Evolutionary conservation across 23 tunicate species (phyloP), one percentile per base, ranked within the genome.

Genomic region (Trididemnum clinides): DNA sequence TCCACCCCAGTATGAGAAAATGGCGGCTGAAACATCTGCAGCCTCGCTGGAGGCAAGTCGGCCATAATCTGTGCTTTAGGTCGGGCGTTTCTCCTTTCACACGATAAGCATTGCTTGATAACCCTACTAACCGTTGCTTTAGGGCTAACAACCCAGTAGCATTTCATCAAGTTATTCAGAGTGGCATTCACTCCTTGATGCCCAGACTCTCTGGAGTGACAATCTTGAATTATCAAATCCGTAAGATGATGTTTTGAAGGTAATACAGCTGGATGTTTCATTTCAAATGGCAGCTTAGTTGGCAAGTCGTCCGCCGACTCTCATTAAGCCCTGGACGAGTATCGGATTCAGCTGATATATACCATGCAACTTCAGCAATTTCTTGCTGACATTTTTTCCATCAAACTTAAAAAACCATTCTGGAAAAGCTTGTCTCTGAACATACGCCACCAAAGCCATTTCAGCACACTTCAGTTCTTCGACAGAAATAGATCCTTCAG

Each of bases 231-330:
- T 25, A 74, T 39, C 25, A 74, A 28, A 10, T 6, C 58, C 2
- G 80, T 74, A 5, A 74, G 29, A 22, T 35, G 58, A 36, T 74
- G 57, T 2, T 34, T 26, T 2, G 7, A 18, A 18, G 80, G 80
- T 3, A 74, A 6, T 2, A 74, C 31, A 34, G 22, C 59, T 18
- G 80, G 80, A 74, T 74, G 80, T 36, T 36, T 74, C 4, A 22
- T 27, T 35, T 74, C 58, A 39, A 74, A 74, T 10, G 28, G 20
- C 58, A 74, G 3, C 2, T 38, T 5, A 4, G 57, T 36, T 74
- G 10, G n/a, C 59, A 21, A 74, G 22, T 6, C 80, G 28, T 74
- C 80, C 80, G 18, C 80, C 80, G 1, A 74, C 57, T 28, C 59
- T 35, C 28, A 37, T 36, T 28, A 74, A 21, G 6, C 58, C 28